Percentiles rank a stretch among this genome's conserved stretches.
Conservation (phyloP, 2,797 vertebrate genomes). For the Pangasius sanitwongsei region DNA sequence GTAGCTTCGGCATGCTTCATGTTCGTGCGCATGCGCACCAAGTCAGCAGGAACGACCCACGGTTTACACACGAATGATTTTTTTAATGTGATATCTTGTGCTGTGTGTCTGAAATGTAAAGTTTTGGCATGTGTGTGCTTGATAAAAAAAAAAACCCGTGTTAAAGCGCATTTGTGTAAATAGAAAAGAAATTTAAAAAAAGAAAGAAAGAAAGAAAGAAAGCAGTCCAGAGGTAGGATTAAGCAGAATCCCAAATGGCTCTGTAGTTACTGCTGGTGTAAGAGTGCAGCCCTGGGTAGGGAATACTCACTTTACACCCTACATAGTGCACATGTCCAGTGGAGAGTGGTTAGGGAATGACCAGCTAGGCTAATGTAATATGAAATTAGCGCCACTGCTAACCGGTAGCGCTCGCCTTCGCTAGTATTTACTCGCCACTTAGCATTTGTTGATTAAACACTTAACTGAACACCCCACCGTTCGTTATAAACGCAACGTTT, state of each 20-base stretch:
- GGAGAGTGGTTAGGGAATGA: background rate
- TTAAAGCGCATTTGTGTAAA: background rate
- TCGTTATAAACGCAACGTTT: slow-evolving; percentile 27
- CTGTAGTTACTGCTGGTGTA: background rate
- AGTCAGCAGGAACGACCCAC: slow-evolving; percentile 18
- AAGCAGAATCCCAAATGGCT: background rate
- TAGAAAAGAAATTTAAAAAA: background rate
- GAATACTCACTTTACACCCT: background rate
- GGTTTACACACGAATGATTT: background rate
- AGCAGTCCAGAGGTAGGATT: background rate
- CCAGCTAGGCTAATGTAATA: background rate
- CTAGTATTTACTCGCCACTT: slow-evolving; percentile 68
- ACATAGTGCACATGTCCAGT: background rate
- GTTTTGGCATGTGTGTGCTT: background rate
- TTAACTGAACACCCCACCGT: slow-evolving; percentile 43
- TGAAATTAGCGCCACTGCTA: slow-evolving; percentile 32
- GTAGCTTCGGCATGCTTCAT: background rate
- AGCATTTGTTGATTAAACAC: slow-evolving; percentile 62
- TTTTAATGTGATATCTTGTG: background rate
- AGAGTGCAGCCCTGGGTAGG: background rate
- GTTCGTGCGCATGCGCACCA: slow-evolving; percentile 21
- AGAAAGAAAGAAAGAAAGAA: background rate
- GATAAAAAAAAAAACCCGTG: background rate
- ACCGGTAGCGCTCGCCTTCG: slow-evolving; percentile 48
- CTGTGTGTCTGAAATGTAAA: background rate